phyloP scores from a whole-genome alignment of 2,888 invertebrate genomes.

The Apotomis betuletana region DNA sequence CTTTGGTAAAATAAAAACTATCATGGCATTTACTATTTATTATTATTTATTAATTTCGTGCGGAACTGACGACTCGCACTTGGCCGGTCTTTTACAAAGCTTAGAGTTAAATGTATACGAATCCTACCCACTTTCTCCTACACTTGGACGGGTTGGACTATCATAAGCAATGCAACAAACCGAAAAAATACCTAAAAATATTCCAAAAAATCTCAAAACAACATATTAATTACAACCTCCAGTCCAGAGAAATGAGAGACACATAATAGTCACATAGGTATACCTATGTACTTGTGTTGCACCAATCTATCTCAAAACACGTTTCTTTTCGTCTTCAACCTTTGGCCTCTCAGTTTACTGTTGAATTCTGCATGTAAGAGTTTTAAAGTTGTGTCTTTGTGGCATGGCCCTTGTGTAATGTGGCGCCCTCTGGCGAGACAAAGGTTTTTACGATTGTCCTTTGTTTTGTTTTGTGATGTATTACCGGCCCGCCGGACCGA shows the following conservation, averaged over 20 bases:
- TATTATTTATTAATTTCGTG: no score
- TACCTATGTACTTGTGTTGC: neutral
- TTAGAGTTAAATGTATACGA: no score
- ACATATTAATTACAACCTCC: conserved; percentile 30
- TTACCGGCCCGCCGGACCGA: conserved; percentile 27
- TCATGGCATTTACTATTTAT: no score
- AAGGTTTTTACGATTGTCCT: conserved; percentile 22
- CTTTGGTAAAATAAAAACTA: no score
- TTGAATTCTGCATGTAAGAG: neutral
- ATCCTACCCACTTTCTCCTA: no score
- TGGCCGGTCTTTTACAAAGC: no score
- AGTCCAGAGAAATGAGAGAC: conserved; percentile 2
- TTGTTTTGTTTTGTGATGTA: conserved; percentile 41
- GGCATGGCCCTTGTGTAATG: neutral
- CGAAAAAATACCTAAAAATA: neutral
- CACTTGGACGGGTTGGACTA: no score
- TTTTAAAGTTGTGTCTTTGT: neutral
- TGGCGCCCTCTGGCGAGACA: conserved; percentile 19
- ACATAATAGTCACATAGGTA: conserved; percentile 8
- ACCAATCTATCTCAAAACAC: neutral
- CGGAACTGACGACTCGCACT: no score
- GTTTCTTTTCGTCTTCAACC: neutral
- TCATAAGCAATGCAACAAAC: neutral
- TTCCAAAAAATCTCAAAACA: conserved; percentile 20
- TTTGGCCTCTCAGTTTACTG: neutral